A percentile compares a stretch with the other conserved stretches of the same genome.
Conservation (phyloP, 2,888 invertebrate species). For the Hoplodrina blanda region DNA sequence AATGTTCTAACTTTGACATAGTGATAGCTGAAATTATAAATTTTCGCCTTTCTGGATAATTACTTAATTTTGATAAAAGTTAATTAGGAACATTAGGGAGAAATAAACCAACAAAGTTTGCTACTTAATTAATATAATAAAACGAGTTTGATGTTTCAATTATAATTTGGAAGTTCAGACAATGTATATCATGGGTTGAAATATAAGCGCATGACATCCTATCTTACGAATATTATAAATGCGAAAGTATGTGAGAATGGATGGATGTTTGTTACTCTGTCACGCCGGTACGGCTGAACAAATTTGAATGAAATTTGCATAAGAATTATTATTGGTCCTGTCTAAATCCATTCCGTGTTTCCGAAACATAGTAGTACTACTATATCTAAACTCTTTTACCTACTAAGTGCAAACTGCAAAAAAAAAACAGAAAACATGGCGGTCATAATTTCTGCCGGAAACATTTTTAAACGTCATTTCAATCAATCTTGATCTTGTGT, state of each 20-base stretch:
- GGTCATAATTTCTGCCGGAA: neutral
- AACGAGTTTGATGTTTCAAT: neutral
- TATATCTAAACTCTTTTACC: neutral
- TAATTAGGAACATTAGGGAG: constrained; percentile 42
- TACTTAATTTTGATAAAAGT: constrained; percentile 54
- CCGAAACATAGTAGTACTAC: too few species aligned
- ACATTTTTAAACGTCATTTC: neutral
- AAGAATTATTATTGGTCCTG: too few species aligned
- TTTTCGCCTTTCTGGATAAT: constrained; percentile 42
- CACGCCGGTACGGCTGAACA: too few species aligned
- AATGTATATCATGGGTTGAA: neutral
- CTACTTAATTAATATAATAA: constrained; percentile 31
- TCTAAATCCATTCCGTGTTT: too few species aligned
- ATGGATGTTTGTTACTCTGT: too few species aligned
- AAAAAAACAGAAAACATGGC: neutral
- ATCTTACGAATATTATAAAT: too few species aligned
- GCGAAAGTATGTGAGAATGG: too few species aligned
- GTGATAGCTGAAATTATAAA: constrained; percentile 47
- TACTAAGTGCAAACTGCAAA: neutral
- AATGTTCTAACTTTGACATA: constrained; percentile 60
- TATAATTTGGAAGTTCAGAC: neutral
- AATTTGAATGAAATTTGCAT: too few species aligned
- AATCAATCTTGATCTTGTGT: constrained; percentile 22
- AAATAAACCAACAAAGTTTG: constrained; percentile 40
- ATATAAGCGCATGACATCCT: too few species aligned